Evolutionary conservation across 2,797 vertebrate species (phyloP).

Genomic region (Coendou prehensilis): DNA sequence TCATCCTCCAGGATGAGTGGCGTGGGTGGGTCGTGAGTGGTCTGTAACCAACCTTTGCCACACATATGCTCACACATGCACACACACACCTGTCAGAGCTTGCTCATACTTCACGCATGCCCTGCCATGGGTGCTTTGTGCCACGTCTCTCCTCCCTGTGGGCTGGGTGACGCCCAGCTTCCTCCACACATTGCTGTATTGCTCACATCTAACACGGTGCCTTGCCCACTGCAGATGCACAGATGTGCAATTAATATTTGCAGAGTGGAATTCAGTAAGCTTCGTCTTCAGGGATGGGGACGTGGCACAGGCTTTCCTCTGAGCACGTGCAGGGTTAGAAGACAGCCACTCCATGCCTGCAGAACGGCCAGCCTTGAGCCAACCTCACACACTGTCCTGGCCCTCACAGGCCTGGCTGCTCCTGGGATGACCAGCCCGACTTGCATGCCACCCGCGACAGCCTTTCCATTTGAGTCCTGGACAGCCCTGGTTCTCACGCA

Average conservation of each 20-base stretch:
- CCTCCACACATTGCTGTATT: background rate
- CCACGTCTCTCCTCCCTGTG: background rate
- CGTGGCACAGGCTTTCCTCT: background rate
- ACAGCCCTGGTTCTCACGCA: background rate
- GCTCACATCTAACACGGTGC: background rate
- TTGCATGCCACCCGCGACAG: background rate
- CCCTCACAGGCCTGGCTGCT: background rate
- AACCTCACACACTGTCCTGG: background rate
- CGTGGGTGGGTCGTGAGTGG: background rate
- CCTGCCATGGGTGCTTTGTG: background rate
- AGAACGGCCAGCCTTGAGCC: background rate
- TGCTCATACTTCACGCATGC: background rate
- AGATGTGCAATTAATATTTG: background rate
- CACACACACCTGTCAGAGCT: background rate
- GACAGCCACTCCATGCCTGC: background rate
- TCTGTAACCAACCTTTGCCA: too few species aligned
- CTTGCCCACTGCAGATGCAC: background rate
- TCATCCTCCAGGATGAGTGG: background rate
- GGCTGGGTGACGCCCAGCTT: background rate
- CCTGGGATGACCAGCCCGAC: background rate
- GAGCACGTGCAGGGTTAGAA: background rate
- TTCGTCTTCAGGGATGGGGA: background rate
- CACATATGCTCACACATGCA: background rate
- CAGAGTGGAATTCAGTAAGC: constrained; percentile 20
- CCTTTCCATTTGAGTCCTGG: background rate